A percentile compares a stretch with the other conserved stretches of the same genome.
phyloP scores from a whole-genome alignment of 2,797 vertebrate genomes.

The Coccyzus lansbergi region DNA sequence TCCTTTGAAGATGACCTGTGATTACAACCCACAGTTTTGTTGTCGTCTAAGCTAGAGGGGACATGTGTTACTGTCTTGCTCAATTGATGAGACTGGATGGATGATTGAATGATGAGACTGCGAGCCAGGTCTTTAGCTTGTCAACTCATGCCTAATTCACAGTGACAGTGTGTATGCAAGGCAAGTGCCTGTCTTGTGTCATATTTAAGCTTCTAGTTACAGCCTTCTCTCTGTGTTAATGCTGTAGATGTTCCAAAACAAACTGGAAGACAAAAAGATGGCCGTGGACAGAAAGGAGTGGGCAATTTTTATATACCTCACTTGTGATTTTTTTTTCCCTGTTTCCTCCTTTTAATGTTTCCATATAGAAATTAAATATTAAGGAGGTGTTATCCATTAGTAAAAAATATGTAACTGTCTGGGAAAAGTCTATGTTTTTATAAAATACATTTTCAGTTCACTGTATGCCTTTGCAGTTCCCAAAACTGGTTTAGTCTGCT shows the following conservation, averaged over 20 bases:
- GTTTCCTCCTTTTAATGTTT: background rate
- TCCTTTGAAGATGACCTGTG: constrained; percentile 70
- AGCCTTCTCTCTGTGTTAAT: constrained; percentile 8
- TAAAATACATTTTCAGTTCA: background rate
- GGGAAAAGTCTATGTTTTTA: background rate
- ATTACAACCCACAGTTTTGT: constrained; percentile 70
- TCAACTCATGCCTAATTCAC: constrained; percentile 50
- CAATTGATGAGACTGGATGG: constrained; percentile 62
- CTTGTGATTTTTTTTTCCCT: background rate
- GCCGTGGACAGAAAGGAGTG: background rate
- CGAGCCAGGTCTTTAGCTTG: constrained; percentile 59
- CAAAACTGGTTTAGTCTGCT: background rate
- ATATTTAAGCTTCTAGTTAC: constrained; percentile 51
- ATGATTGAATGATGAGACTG: constrained; percentile 68
- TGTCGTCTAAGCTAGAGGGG: constrained; percentile 73
- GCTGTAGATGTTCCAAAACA: constrained; percentile 3
- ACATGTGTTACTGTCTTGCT: constrained; percentile 71
- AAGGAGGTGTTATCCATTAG: background rate
- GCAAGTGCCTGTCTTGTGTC: constrained; percentile 62
- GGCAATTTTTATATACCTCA: background rate
- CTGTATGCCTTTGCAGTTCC: background rate
- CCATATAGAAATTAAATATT: background rate
- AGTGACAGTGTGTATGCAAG: constrained; percentile 61
- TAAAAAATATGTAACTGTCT: background rate
- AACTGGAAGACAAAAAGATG: background rate